Conservation (phyloP, 2,113 vertebrate species). For the Empidonax traillii region DNA sequence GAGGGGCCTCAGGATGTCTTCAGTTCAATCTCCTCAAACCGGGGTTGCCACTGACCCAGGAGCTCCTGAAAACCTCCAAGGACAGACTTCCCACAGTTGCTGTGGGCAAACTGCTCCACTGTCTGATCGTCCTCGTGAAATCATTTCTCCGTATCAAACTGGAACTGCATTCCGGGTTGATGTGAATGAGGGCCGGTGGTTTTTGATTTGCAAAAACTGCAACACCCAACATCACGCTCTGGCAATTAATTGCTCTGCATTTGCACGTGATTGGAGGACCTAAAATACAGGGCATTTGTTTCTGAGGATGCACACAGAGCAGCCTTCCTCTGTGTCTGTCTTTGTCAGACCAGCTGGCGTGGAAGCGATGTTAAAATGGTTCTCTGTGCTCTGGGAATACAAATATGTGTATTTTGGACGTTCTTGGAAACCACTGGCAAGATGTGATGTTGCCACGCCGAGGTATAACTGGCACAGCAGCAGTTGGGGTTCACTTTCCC, state of each 20-base stretch:
- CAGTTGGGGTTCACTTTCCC: background rate
- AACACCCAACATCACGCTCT: background rate
- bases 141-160: fast-evolving
- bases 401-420: background rate
- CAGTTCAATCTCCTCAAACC: background rate
- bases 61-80: background rate
- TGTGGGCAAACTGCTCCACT: background rate
- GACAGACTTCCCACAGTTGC: background rate
- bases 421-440: background rate
- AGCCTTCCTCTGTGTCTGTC: background rate
- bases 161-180: background rate
- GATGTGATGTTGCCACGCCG: background rate
- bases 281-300: background rate
- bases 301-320: background rate
- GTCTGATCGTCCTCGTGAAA: background rate
- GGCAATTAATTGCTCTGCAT: background rate
- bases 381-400: background rate
- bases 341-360: background rate
- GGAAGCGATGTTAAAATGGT: background rate
- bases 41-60: background rate
- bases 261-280: background rate
- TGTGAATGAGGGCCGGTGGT: background rate
- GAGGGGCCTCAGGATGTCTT: background rate
- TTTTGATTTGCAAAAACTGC: background rate
- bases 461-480: background rate